A percentile compares a stretch with the other conserved stretches of the same genome.
Evolutionary conservation across 2,797 vertebrate genomes (phyloP).

Genomic region (Macroramphosus scolopax): DNA sequence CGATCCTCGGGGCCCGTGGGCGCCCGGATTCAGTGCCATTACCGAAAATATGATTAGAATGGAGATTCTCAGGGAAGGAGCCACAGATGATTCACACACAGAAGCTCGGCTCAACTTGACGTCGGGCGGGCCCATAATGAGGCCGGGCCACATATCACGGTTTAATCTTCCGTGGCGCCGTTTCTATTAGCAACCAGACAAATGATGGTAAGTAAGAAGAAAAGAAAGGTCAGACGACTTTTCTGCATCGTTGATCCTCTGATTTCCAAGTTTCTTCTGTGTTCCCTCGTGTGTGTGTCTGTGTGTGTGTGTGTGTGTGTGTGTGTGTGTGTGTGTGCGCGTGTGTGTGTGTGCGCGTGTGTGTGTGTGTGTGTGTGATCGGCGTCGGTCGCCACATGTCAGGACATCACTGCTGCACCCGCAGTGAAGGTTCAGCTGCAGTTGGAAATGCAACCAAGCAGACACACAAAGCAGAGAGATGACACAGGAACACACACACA

Average conservation of each 20-base stretch:
- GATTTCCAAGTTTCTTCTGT: slow-evolving; percentile 42
- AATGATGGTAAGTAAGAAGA: slow-evolving; percentile 45
- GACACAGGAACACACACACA: too few relatives aligned
- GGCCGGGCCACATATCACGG: slow-evolving; percentile 31
- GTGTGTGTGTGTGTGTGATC: slow-evolving; percentile 17
- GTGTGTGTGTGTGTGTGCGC: too few relatives aligned
- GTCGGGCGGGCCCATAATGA: slow-evolving; percentile 34
- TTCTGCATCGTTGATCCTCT: slow-evolving; percentile 50
- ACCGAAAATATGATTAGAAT: slow-evolving; percentile 43
- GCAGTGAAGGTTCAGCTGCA: slow-evolving; percentile 50
- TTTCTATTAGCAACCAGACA: slow-evolving; percentile 55
- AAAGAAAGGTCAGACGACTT: slow-evolving; percentile 60
- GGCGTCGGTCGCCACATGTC: slow-evolving; percentile 47
- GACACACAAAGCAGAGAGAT: not conserved
- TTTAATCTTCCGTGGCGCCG: slow-evolving; percentile 56
- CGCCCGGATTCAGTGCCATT: too few relatives aligned
- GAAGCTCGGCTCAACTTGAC: slow-evolving; percentile 4
- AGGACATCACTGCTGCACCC: slow-evolving; percentile 27
- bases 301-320: too few relatives aligned
- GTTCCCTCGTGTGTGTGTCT: slow-evolving; percentile 7
- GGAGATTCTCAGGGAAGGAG: slow-evolving; percentile 17
- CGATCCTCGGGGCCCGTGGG: too few relatives aligned
- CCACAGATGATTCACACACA: slow-evolving; percentile 17
- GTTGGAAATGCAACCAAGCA: not conserved
- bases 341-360: too few relatives aligned